Evolutionary conservation across 2,888 invertebrate genomes (phyloP), one percentile per base, ranked within the genome.

Genomic region (Pterostichus madidus): DNA sequence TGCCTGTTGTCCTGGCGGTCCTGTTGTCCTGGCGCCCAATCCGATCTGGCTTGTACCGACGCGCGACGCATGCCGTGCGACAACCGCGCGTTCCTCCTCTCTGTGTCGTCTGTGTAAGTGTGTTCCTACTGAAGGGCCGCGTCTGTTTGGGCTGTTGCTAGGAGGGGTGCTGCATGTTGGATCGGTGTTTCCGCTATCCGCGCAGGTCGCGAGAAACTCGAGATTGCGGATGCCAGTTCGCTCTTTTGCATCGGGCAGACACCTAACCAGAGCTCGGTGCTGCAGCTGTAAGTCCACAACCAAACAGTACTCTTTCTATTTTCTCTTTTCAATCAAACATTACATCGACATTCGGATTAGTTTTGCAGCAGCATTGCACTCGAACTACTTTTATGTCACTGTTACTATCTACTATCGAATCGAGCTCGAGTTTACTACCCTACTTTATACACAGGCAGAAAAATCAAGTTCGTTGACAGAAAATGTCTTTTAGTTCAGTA

Each of bases 151-250:
- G 77, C 82, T 87, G 85, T 88, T 87, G 86, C 86, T 87, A 90
- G 91, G 95, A 95, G 91, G 95, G 96, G 90, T 96, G 96, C 94
- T 96, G 96, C 90, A 92, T 96, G 87, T 94, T 96, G 93, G 95
- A 96, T 91, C 95, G 95, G 91, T 96, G 96, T 94, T 96, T 96
- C 94, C 95, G 95, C 92, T 95, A 95, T 91, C 94, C 95, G 86
- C 93, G 95, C 88, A 93, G 95, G 89, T 92, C 93, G 90, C 91
- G 93, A 86, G 93, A 93, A 86, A 93, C 94, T 86, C 94, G 96
- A 89, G 96, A 96, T 91, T 96, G 96, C 90, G 96, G 96, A 91
- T 96, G 96, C 92, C 96, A 96, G 91, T 96, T 96, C 91, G 96
- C 96, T 88, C 93, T 96, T 89, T 94, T 96, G 89, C 96, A 96